Evolutionary conservation across 1,140 invertebrate genomes (phyloP), one percentile per base, ranked within the genome.

Genomic region (Ctenoplectra terminalis): DNA sequence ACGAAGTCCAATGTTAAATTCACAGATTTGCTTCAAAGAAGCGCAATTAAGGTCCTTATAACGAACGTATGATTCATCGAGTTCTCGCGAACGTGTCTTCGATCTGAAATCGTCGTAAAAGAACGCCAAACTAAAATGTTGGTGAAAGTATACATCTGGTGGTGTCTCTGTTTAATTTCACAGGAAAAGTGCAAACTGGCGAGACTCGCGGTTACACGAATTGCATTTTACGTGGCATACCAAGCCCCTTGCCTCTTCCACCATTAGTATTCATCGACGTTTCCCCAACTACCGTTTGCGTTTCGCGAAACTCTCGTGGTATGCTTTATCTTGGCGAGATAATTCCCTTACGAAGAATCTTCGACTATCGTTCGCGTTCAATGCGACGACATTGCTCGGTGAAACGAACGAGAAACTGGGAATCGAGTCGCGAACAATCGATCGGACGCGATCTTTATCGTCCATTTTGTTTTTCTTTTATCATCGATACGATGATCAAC

Each of bases 241-340:
- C 58, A 20, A 26, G 37, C 37, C 8, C 17, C 37, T 23, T 11
- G 61, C 3, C 2, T n/a, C 23, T 40, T 29, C n/a, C n/a, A 11
- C n/a, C 40, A 26, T 64, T 64, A n/a, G 63, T 46, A 26, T 46
- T 46, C n/a, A 26, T 37, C 29, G 31, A 48, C 29, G 15, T 8
- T 37, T 54, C 48, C 0, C 29, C 31, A 54, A 50, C 6, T n/a
- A 70, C 31, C 48, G 37, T 56, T 37, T 43, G 31, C 26, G 26
- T 40, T 40, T 52, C 37, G 56, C 1, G 66, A 78, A 82, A 40
- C 58, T 52, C 46, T 61, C 71, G 74, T 48, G n/a, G 31, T 43
- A n/a, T 13, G 74, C 40, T 64, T 74, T 84, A 85, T 85, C 84
- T 48, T 9, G 31, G 13, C 20, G 31, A 74, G 82, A 85, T 84